Percentiles rank a stretch among this genome's conserved stretches.
Evolutionary conservation across 35 echinoderm and acorn worm genomes (phyloP).

Genomic region (Ophioderma brevispina): DNA sequence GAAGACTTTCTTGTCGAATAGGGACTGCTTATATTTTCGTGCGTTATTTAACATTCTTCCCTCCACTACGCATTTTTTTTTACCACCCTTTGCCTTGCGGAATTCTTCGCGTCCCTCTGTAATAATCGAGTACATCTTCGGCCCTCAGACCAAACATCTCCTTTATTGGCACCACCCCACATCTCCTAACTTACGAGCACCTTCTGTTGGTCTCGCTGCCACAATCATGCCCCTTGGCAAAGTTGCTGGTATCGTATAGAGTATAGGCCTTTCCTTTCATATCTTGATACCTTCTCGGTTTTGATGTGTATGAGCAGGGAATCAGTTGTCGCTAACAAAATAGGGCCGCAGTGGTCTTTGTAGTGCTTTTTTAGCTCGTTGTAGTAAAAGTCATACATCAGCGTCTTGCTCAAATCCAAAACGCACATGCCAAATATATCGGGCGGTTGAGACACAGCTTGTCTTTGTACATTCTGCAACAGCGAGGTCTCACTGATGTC

Average conservation of each 20-base stretch:
- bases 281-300: slow-evolving; percentile 25
- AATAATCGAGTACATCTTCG: slow-evolving; percentile 31
- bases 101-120: background rate
- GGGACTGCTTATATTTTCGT: background rate
- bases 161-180: slow-evolving; percentile 11
- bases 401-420: background rate
- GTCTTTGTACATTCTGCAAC: background rate
- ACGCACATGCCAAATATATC: slow-evolving; percentile 23
- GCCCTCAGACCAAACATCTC: slow-evolving; percentile 4
- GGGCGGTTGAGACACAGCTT: background rate
- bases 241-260: slow-evolving; percentile 11
- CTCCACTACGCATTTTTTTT: slow-evolving; percentile 9
- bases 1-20: background rate
- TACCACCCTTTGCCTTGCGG: slow-evolving; percentile 24
- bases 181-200: slow-evolving; percentile 35
- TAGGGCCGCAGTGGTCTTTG: background rate
- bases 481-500: background rate
- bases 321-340: slow-evolving; percentile 26
- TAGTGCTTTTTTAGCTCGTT: background rate
- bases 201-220: slow-evolving; percentile 4
- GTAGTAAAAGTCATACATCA: slow-evolving; percentile 34
- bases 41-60: slow-evolving; percentile 1
- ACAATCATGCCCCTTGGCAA: background rate
- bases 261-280: background rate
- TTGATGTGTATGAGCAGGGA: slow-evolving; percentile 8